These are phyloP conservation scores for Axis porcinus DNA, from an alignment of 2,113 vertebrate genomes.

Conservation along the genomic window DNA sequence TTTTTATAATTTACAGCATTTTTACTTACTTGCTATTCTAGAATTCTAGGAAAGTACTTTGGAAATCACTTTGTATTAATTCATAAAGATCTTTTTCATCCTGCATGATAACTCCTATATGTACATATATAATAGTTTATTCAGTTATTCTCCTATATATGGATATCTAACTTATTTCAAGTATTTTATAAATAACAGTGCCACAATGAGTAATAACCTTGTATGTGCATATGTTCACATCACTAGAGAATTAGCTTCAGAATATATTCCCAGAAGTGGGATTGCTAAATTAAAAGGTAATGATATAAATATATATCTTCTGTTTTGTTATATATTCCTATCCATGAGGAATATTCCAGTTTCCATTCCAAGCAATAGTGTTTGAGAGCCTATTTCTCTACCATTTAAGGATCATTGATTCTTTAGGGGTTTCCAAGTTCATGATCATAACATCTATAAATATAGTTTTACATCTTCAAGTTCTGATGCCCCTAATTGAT, in stretches of 20 bases:
- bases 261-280: not conserved
- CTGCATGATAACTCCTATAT: not conserved
- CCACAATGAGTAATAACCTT: not conserved
- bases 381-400: not conserved
- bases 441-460: not conserved
- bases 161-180: not conserved
- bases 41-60: not conserved
- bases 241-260: not conserved
- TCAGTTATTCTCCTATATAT: not conserved
- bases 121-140: not conserved
- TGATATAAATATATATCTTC: not conserved
- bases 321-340: not conserved
- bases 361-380: not conserved
- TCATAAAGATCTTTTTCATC: not conserved
- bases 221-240: not conserved
- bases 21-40: not conserved
- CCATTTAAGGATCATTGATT: not conserved
- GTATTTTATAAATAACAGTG: not conserved
- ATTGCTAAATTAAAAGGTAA: not conserved
- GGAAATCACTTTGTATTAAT: not conserved
- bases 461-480: not conserved
- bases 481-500: not conserved
- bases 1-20: not conserved
- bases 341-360: not conserved
- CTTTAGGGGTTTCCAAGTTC: not conserved